These are phyloP conservation scores for Nowickia ferox DNA, from an alignment of 2,888 invertebrate species.

Conservation along the genomic window DNA sequence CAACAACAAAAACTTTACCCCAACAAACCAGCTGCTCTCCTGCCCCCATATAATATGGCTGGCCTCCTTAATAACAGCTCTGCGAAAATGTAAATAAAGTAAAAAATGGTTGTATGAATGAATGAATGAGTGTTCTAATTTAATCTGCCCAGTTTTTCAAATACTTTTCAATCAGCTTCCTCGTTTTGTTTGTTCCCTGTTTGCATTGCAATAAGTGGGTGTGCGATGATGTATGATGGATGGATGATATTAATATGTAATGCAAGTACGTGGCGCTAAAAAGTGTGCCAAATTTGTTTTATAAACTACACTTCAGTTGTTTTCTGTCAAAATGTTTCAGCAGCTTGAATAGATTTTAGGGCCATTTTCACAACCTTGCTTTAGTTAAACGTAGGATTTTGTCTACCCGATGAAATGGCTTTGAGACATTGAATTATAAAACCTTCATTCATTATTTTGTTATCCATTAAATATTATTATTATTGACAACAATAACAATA, in stretches of 20 bases:
- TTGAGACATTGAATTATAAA: no score
- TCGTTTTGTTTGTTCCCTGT: constrained; percentile 2
- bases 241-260: constrained; percentile 5
- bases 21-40: background rate
- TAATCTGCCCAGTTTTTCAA: constrained; percentile 62
- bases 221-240: background rate
- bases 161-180: constrained; percentile 41
- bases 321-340: constrained; percentile 4
- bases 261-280: constrained; percentile 59
- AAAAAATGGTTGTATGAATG: constrained; percentile 20
- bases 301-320: constrained; percentile 50
- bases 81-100: constrained; percentile 5
- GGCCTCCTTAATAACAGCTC: background rate
- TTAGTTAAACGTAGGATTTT: no score
- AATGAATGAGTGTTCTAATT: constrained; percentile 61
- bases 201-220: background rate
- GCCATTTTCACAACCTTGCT: no score
- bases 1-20: constrained; percentile 15
- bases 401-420: no score
- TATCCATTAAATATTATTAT: no score
- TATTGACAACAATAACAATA: no score
- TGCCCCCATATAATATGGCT: background rate
- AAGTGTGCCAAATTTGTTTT: constrained; percentile 66
- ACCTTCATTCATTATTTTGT: no score
- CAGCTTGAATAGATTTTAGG: constrained; percentile 61